Conservation (phyloP, 2,797 vertebrate genomes). For the Loriculus beryllinus region DNA sequence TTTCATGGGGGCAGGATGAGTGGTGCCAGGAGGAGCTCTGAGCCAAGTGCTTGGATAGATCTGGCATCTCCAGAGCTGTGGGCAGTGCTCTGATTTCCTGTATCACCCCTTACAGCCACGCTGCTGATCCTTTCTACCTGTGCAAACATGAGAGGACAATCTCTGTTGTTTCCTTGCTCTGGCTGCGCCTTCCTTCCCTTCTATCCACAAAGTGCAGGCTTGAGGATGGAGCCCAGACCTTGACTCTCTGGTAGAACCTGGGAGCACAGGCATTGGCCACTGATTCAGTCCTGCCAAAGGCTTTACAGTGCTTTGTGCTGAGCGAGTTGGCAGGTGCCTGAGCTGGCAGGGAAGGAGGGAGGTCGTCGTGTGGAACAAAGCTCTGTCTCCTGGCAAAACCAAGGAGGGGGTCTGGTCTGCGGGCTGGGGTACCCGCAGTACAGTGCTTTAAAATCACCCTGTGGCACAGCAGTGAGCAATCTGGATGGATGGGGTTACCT, state of each 20-base stretch:
- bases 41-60: neutral
- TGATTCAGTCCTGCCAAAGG: neutral
- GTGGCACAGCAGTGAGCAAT: fast-evolving
- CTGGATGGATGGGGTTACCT: neutral
- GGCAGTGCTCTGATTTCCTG: neutral
- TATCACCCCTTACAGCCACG: neutral
- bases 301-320: neutral
- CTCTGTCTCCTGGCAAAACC: neutral
- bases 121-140: neutral
- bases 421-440: neutral
- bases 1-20: neutral
- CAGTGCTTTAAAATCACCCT: neutral
- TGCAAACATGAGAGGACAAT: neutral
- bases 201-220: neutral
- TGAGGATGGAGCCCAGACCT: neutral
- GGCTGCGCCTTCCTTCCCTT: neutral
- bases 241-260: neutral
- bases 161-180: neutral
- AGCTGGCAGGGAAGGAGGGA: neutral
- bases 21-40: fast-evolving
- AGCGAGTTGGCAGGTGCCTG: neutral
- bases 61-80: neutral
- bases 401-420: neutral
- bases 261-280: fast-evolving
- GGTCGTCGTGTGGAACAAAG: neutral